Percentiles rank a stretch among this genome's conserved stretches.
phyloP scores from a whole-genome alignment of 2,888 invertebrate species.

The Andrena trimmerana region DNA sequence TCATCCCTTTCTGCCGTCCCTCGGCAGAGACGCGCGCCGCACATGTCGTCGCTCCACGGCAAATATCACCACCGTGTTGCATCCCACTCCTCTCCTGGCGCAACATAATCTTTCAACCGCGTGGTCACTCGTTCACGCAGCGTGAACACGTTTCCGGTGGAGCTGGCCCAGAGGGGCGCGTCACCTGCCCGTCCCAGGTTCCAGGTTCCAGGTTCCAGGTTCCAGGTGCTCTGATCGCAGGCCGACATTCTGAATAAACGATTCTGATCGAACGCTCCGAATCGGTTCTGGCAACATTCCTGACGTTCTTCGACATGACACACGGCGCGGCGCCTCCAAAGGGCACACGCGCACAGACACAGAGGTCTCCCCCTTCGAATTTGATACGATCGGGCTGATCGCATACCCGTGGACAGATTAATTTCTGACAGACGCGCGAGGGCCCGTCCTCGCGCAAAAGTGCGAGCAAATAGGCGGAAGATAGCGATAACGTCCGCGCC shows the following conservation, averaged over 20 bases:
- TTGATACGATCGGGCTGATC: not conserved
- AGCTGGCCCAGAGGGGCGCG: not conserved
- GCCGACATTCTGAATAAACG: too few species aligned
- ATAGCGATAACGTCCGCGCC: constrained; percentile 71
- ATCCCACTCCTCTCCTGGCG: constrained; percentile 4
- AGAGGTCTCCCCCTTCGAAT: not conserved
- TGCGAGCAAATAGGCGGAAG: constrained; percentile 65
- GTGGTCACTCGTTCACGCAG: constrained; percentile 21
- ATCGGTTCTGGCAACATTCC: too few species aligned
- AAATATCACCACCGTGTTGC: constrained; percentile 43
- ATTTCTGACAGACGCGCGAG: constrained; percentile 52
- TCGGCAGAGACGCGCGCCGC: constrained; percentile 63
- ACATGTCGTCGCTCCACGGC: constrained; percentile 56
- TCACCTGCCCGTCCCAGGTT: constrained; percentile 20
- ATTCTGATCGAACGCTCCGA: too few species aligned
- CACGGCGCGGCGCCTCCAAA: not conserved
- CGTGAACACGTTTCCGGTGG: constrained; percentile 14
- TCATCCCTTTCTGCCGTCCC: constrained; percentile 75
- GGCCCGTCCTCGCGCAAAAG: constrained; percentile 50
- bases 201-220: constrained; percentile 22
- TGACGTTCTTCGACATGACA: too few species aligned
- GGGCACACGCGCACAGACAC: not conserved
- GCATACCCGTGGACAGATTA: constrained; percentile 27
- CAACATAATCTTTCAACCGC: constrained; percentile 42
- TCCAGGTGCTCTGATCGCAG: constrained; percentile 1